Base-by-base conservation (phyloP, 2,888 invertebrate species). In the Sturmia bella region DNA sequence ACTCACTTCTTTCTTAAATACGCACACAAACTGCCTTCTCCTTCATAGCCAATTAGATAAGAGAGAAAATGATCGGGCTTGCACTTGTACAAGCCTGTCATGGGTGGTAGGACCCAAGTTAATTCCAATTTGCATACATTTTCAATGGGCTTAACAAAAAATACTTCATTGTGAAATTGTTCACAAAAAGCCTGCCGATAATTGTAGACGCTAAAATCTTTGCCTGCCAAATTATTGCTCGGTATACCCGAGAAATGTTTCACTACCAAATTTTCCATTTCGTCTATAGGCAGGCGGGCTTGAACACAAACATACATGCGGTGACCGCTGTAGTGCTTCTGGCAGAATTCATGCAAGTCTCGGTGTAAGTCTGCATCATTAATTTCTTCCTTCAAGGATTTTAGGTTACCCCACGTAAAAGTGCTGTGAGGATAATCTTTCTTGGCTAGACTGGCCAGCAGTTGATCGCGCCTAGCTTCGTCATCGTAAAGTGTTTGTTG, bases 261-360 rank as follows among this genome's bases (percentile, higher is more conserved):
- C 5, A 92, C 86, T 21, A 88, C 89, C 75, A 91, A 77, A 11
- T 85, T 66, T 68, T 91, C 91, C 15, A 91, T 77, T n/a, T 89
- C 89, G n/a, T 91, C 90, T 9, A 91, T 87, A 2, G 90, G 88
- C 37, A 89, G 78, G 2, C 89, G 87, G 37, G 95, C 95, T 92
- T 97, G 96, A 19, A 97, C 93, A 54, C 96, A 95, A 2, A 98
- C 90, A 9, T 95, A 97, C 97, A 98, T 98, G 84, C 96, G 93
- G 87, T 97, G 95, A 9, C 96, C 96, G 43, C 96, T 95, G 88
- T 98, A 98, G 89, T 97, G 95, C 21, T 94, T 91, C 86, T 93
- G 92, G 43, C 96, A 92, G 87, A 97, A 97, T 76, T 95, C 93
- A 85, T 96, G 95, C 6, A 97, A 92, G 2, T 93, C 92, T 32